Evolutionary conservation across 2,113 vertebrate genomes (phyloP).

Genomic region (Cyanistes caeruleus): DNA sequence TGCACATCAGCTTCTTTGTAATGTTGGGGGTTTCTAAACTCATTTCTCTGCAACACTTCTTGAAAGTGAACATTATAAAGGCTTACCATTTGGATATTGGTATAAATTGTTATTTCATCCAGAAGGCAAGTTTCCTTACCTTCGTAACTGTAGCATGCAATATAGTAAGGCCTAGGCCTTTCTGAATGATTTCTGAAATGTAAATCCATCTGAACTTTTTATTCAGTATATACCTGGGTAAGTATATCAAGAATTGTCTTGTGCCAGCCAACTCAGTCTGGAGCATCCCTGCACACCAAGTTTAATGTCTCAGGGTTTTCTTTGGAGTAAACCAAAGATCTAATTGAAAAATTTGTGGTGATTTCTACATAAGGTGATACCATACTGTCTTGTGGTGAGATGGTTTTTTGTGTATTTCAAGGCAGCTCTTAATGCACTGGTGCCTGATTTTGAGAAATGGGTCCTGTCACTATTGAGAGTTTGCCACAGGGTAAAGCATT

Average conservation of each 20-base stretch:
- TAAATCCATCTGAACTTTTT: background rate
- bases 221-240: background rate
- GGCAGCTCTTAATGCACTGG: background rate
- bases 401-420: background rate
- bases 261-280: background rate
- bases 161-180: background rate
- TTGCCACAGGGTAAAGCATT: background rate
- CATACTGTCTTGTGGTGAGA: background rate
- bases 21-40: fast-evolving
- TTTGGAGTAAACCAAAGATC: background rate
- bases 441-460: background rate
- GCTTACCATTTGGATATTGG: background rate
- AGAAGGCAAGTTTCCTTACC: background rate
- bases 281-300: background rate
- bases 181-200: background rate
- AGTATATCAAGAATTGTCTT: background rate
- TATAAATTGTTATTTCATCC: background rate
- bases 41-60: background rate
- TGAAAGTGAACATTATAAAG: background rate
- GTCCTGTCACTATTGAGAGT: background rate
- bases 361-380: background rate
- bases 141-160: background rate
- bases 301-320: background rate
- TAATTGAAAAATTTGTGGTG: background rate
- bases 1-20: background rate